These are phyloP conservation scores for Mesocentrotus franciscanus DNA, from an alignment of 53 echinoderm and acorn worm genomes.

Conservation along the genomic window DNA sequence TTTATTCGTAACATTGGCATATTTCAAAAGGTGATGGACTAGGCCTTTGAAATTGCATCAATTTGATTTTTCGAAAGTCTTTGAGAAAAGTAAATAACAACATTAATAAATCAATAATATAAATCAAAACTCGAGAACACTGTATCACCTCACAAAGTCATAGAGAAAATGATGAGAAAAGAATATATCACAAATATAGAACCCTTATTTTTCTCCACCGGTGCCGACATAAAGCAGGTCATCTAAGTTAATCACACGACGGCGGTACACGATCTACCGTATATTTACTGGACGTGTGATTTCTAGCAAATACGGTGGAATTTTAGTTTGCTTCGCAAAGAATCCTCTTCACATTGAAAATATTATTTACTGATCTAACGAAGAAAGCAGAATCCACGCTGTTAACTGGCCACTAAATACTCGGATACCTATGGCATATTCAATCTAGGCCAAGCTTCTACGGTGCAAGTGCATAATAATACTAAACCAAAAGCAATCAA, in stretches of 20 bases:
- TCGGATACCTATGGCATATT: too few relatives aligned
- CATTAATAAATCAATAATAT: not conserved
- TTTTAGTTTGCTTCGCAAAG: not conserved
- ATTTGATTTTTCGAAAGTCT: too few relatives aligned
- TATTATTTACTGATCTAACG: not conserved
- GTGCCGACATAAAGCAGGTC: not conserved
- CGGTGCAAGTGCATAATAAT: slow-evolving; percentile 31
- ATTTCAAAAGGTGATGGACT: too few relatives aligned
- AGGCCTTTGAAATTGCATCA: too few relatives aligned
- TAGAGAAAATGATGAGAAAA: not conserved
- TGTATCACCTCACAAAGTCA: not conserved
- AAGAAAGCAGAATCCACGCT: not conserved
- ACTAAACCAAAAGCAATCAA: not conserved
- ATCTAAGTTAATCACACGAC: slow-evolving; percentile 17
- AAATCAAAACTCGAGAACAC: not conserved
- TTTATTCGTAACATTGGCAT: too few relatives aligned
- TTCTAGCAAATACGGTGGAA: slow-evolving; percentile 19
- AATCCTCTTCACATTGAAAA: not conserved
- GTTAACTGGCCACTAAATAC: not conserved
- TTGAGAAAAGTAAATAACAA: too few relatives aligned
- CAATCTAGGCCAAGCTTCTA: not conserved
- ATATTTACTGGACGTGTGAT: slow-evolving; percentile 43
- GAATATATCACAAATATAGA: not conserved
- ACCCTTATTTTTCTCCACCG: not conserved
- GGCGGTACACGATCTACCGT: not conserved